These are phyloP conservation scores for Sphaerophoria rueppellii DNA, from an alignment of 2,888 invertebrate species.

Conservation along the genomic window DNA sequence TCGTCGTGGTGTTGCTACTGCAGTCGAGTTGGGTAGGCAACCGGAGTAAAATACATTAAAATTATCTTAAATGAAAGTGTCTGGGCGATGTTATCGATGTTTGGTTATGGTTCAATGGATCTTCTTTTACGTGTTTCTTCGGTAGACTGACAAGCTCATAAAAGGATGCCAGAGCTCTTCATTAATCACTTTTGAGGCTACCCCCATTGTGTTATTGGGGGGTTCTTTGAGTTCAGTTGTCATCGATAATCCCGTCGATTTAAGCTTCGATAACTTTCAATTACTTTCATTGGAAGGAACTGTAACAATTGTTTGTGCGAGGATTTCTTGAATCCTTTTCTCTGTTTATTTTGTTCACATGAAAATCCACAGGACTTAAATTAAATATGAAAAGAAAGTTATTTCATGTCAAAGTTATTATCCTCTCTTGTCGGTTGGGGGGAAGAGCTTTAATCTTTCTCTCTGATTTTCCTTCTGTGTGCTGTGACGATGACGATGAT, in stretches of 20 bases:
- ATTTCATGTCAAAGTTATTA: conserved; percentile 36
- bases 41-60: neutral
- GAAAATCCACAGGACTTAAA: conserved; percentile 15
- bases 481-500: neutral
- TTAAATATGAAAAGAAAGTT: conserved; percentile 29
- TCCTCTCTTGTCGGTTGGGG: conserved; percentile 25
- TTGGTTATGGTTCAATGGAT: conserved; percentile 26
- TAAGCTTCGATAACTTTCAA: conserved; percentile 40
- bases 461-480: neutral
- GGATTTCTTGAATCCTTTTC: neutral
- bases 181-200: conserved; percentile 59
- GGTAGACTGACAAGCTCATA: conserved; percentile 6
- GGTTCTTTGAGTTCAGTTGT: conserved; percentile 40
- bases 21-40: no score
- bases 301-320: conserved; percentile 8
- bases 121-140: neutral
- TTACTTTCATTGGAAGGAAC: neutral
- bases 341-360: conserved; percentile 7
- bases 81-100: conserved; percentile 31
- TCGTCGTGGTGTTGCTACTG: neutral
- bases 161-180: conserved; percentile 46
- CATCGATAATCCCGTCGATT: conserved; percentile 38
- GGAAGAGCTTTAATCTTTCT: conserved; percentile 11
- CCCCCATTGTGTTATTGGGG: neutral
- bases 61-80: conserved; percentile 39